phyloP scores from a whole-genome alignment of 2,797 vertebrate species.

The Manis crassicaudata region DNA sequence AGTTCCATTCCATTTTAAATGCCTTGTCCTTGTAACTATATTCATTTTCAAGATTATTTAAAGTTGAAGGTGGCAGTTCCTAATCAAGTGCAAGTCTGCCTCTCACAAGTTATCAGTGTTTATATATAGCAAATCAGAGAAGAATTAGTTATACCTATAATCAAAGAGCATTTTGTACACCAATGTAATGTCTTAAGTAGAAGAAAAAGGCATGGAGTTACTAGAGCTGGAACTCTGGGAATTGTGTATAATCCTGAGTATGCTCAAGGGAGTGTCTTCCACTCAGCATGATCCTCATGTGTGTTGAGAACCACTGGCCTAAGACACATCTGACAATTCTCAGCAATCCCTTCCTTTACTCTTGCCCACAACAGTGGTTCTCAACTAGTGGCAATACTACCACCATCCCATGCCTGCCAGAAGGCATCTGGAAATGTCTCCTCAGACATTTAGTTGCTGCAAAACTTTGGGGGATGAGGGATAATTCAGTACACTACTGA shows the following conservation, averaged over 20 bases:
- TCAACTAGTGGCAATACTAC: not conserved
- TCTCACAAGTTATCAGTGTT: not conserved
- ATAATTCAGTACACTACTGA: not conserved
- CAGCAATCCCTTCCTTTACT: not conserved
- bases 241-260: not conserved
- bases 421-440: not conserved
- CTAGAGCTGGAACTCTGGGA: not conserved
- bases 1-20: not conserved
- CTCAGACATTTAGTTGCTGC: not conserved
- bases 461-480: not conserved
- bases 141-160: not conserved
- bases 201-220: not conserved
- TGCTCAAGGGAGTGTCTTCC: not conserved
- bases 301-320: not conserved
- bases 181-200: not conserved
- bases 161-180: not conserved
- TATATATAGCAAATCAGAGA: not conserved
- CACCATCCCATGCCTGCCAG: not conserved
- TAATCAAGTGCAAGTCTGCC: not conserved
- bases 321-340: not conserved
- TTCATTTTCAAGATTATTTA: slow-evolving; percentile 26
- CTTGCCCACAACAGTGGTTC: not conserved
- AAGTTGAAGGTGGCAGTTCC: not conserved
- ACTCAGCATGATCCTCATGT: not conserved
- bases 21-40: slow-evolving; percentile 19